Evolutionary conservation across 2,888 invertebrate species (phyloP), one percentile per base, ranked within the genome.

Genomic region (Hirudinaria manillensis): DNA sequence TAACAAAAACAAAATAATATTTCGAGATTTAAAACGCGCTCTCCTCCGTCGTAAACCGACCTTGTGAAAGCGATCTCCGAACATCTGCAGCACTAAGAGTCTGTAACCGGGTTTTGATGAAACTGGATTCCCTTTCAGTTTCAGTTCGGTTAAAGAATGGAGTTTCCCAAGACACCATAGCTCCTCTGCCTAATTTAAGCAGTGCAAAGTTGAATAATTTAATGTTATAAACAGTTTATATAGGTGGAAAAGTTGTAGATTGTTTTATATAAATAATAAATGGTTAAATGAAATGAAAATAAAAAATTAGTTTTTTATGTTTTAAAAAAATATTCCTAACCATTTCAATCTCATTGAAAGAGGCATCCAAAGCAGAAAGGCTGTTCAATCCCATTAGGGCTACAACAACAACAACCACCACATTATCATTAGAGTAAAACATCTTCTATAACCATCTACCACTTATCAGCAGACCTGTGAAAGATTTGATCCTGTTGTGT

Each of bases 401-500:
- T 27, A 29, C 29, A 61, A 61, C 24, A 27, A 27, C 61, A 61
- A 29, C 61, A 61, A 61, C 24, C 3, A 27, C 56, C 3, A 24
- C n/a, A 36, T 6, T 36, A 45, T 16, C 45, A 45, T 45, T 10
- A 45, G 45, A 45, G 45, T 7, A 45, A 45, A 10, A 45, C 45
- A 36, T 36, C 16, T 16, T 16, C 13, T 45, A 45, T 45, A 45
- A 45, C 3, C n/a, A 24, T 13, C 2, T 51, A 72, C 29, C n/a
- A 45, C n/a, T n/a, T 24, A 32, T 24, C 19, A 16, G 24, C 24
- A 10, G 24, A 73, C 73, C 73, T 61, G 29, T 21, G 24, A 73
- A 36, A 21, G 61, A n/a, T n/a, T 27, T 29, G n/a, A 73, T 36
- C 19, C 65, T 51, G 45, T 73, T 73, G 24, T 65, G 32, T 1